Evolutionary conservation across 2,797 vertebrate species (phyloP), one percentile per base, ranked within the genome.

Genomic region (Acrossocheilus wenchowensis): DNA sequence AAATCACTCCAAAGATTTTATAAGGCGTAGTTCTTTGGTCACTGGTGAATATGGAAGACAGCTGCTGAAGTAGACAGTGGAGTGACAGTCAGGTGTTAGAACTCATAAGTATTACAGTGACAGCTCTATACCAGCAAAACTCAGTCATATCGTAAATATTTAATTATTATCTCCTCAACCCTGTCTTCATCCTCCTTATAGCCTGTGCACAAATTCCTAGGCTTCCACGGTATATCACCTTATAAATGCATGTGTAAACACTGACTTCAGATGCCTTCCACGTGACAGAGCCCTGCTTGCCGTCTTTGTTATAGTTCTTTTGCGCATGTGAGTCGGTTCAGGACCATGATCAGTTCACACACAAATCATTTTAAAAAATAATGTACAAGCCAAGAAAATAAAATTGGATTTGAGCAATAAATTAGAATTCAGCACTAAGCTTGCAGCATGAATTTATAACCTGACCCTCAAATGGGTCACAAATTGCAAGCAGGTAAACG

Each of bases 101-200:
- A 66, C 62, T 66, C 12, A 66, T 66, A 66, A 68, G 66, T 68
- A 68, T 19, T 39, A 66, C 62, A 66, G 62, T 66, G 62, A 66
- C 17, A 69, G 66, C 66, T 69, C 66, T 39, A 69, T 39, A 69
- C 36, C 17, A 39, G 66, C 66, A 69, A 39, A 69, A 69, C 66
- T 21, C 36, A 1, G 17, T 9, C 66, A 69, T 39, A 69, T 21
- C 17, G 2, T 39, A 39, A 69, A 69, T 39, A 69, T 39, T 39
- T 21, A 21, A 41, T 23, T 41, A 23, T 71, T 39, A 41, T 23
- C 19, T 41, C 10, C 19, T 12, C 9, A 5, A 23, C 36, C 36
- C 17, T 23, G 19, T 41, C 21, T 23, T 39, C 19, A 1, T 11
- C 10, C 39, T 71, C 19, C 68, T 69, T 21, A 69, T 36, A 34